Evolutionary conservation across 2,113 vertebrate species (phyloP), one percentile per base, ranked within the genome.

Genomic region (Gymnocephalus cernua): DNA sequence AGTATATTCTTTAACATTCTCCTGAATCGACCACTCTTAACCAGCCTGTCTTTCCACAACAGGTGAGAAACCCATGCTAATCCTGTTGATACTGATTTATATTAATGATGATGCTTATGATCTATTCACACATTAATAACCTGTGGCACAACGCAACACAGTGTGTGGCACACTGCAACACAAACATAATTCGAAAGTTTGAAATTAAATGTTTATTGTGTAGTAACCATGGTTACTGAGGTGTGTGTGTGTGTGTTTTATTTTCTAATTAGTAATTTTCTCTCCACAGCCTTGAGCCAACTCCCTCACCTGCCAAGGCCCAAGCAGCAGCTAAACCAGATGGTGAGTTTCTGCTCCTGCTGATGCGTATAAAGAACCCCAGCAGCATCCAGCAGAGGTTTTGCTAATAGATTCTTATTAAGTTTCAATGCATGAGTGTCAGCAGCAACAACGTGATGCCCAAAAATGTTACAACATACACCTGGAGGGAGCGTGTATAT

Each of bases 251-350:
- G 32, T 69, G 16, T 48, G 57, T 61, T 29, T 75, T 73, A 71
- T 87, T 85, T 82, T 88, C 78, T 92, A 93, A 93, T 90, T 86
- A 90, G 78, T 85, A 73, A 80, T 88, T 88, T 85, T 89, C 84
- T 92, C 85, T 70, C 83, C 62, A 73, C 93, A 96, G 95, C 80
- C 90, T 95, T 66, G 92, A 92, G 89, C 90, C 90, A 74, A 87
- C 91, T 85, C 78, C 80, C 32, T 92, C 90, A 88, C 92, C 94
- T 90, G 90, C 91, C 88, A 92, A 87, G 88, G 71, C 81, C 87
- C 93, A 90, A 85, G 87, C 92, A 78, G 93, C 86, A 67, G 89
- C 92, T 76, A 93, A 94, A 93, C 90, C 93, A 83, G 94, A 94
- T 86, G 93, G 90, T 92, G 86, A 93, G 93, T 93, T 78, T 87